Conservation (phyloP, 2,113 vertebrate genomes). For the Phoenicopterus ruber region DNA sequence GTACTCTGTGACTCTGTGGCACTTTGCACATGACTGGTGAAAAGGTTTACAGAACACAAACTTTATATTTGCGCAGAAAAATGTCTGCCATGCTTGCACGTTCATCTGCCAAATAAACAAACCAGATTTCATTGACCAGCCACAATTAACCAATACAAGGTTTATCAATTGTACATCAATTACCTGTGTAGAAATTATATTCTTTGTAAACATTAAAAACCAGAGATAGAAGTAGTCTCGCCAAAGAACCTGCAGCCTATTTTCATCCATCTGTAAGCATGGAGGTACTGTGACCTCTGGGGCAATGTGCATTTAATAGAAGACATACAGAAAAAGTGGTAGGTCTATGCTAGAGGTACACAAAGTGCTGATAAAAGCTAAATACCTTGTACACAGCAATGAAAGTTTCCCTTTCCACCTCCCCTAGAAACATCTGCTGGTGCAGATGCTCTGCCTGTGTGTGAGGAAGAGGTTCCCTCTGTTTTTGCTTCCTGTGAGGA, state of each 20-base stretch:
- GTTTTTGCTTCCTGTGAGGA: neutral
- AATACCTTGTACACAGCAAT: neutral
- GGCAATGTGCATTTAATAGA: neutral
- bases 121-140: neutral
- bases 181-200: neutral
- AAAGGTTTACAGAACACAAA: neutral
- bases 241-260: neutral
- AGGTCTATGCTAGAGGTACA: neutral
- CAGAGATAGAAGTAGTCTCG: neutral
- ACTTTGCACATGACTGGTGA: neutral
- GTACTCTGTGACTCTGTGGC: neutral
- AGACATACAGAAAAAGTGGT: neutral
- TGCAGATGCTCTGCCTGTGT: slow-evolving; percentile 18
- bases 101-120: neutral
- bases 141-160: neutral
- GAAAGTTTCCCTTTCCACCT: neutral
- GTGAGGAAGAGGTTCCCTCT: neutral
- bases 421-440: neutral
- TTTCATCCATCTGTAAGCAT: neutral
- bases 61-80: neutral
- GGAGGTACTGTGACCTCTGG: neutral
- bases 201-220: neutral
- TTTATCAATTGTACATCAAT: neutral
- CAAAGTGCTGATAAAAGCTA: neutral
- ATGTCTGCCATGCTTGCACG: neutral